A percentile compares a stretch with the other conserved stretches of the same genome.
Conservation (phyloP, 2,888 invertebrate genomes). For the Sinohyriopsis cumingii region DNA sequence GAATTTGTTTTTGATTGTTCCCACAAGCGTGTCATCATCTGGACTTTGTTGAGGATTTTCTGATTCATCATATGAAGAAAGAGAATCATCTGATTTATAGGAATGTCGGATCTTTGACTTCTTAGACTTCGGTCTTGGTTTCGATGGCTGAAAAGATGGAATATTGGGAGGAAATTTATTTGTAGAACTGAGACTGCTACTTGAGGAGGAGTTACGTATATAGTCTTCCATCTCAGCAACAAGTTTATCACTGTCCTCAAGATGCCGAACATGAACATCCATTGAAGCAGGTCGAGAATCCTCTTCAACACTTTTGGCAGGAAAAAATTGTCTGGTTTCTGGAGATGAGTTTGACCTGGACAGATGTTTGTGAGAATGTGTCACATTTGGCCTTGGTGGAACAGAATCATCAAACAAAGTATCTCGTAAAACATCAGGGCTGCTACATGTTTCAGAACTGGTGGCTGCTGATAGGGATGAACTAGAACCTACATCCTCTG, state of each 20-base stretch:
- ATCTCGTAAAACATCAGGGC: conserved; percentile 36
- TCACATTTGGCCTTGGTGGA: conserved; percentile 15
- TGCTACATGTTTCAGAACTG: conserved; percentile 39
- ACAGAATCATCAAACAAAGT: conserved; percentile 26
- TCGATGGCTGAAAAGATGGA: conserved; percentile 12
- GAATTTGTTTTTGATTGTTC: conserved; percentile 58
- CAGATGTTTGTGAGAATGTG: conserved; percentile 13
- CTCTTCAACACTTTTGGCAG: conserved; percentile 10
- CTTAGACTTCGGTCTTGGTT: conserved; percentile 24
- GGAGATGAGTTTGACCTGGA: conserved; percentile 37
- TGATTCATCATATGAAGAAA: conserved; percentile 54
- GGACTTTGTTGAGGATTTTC: conserved; percentile 23
- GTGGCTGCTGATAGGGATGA: conserved; percentile 32
- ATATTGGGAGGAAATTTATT: conserved; percentile 52
- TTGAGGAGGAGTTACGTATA: conserved; percentile 46
- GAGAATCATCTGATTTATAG: conserved; percentile 50
- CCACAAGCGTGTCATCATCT: conserved; percentile 51
- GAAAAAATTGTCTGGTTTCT: conserved; percentile 15
- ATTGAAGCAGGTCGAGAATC: conserved; percentile 39
- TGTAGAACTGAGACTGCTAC: conserved; percentile 31
- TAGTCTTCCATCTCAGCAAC: conserved; percentile 65
- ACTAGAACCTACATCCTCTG: conserved; percentile 1
- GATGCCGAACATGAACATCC: conserved; percentile 29
- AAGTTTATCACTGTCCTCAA: conserved; percentile 55
- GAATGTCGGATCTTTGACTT: conserved; percentile 49